These are phyloP conservation scores for Ranitomeya imitator DNA, from an alignment of 2,113 vertebrate genomes.

Conservation along the genomic window DNA sequence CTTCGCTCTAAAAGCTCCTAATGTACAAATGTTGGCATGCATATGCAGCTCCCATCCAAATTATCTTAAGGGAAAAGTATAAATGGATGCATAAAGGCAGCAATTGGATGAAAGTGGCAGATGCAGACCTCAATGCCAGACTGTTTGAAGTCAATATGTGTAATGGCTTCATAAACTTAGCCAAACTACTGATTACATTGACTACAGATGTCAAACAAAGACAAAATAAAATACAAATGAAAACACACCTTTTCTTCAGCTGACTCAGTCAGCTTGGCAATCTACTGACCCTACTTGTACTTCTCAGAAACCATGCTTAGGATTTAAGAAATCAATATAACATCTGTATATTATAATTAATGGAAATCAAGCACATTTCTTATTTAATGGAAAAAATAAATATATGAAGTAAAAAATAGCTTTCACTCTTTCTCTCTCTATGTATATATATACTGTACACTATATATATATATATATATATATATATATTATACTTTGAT, in stretches of 20 bases:
- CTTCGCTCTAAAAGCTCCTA: slow-evolving; percentile 37
- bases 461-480: no score
- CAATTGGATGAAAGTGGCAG: slow-evolving; percentile 42
- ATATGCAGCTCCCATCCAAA: slow-evolving; percentile 25
- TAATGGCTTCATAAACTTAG: slow-evolving; percentile 46
- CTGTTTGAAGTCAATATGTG: slow-evolving; percentile 47
- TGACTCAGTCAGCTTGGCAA: slow-evolving; percentile 25
- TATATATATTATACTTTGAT: no score
- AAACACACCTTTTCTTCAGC: slow-evolving; percentile 29
- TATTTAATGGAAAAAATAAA: no score
- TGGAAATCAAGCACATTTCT: neutral
- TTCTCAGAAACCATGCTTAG: neutral
- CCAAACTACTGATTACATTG: slow-evolving; percentile 47
- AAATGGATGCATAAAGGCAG: slow-evolving; percentile 34
- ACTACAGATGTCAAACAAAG: slow-evolving; percentile 34
- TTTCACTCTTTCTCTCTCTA: no score
- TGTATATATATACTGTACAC: no score
- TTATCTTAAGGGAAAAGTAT: slow-evolving; percentile 33
- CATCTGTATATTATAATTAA: neutral
- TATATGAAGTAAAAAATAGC: no score
- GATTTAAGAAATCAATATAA: neutral
- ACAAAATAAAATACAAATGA: slow-evolving; percentile 21
- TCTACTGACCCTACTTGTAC: neutral
- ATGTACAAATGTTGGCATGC: slow-evolving; percentile 32
- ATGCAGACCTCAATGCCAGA: slow-evolving; percentile 43